Base-by-base conservation (phyloP, 1,140 invertebrate genomes). In the Ooceraea biroi region DNA sequence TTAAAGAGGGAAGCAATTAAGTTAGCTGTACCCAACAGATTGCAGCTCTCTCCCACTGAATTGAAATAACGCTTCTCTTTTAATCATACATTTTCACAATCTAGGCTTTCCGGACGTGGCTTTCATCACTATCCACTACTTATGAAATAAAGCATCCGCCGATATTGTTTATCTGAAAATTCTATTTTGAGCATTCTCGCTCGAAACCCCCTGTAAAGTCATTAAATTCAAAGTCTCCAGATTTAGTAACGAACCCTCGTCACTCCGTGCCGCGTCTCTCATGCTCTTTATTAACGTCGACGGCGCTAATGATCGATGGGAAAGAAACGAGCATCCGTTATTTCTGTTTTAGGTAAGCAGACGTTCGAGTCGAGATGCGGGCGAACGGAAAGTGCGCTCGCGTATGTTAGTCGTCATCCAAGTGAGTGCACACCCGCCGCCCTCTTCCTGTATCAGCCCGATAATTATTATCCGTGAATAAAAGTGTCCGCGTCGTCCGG, bases 281-380 rank as follows among this genome's bases (percentile, higher is more conserved):
- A 27, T 19, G 58, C 44, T 60, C 63, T 84, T 84, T 84, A 84
- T 84, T 82, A 84, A 55, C 63, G 63, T 65, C 10, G 36, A 69
- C 76, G 65, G 44, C 50, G 68, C 50, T 82, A 85, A 85, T 52
- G 83, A 72, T 63, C 57, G 65, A 84, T 65, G 77, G 11, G 78
- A 72, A 73, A 65, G 46, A 71, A 44, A 83, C 44, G 74, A 72
- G 68, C 22, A 30, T 50, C 82, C 80, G 82, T 90, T 89, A 83
- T 93, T 91, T 92, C 86, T 93, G 90, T 92, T 93, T 86, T 90
- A 93, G 91, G 91, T 93, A 92, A 93, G 91, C 87, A 87, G 80
- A 78, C 84, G 61, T 87, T 58, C 57, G 61, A 30, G 61, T 57
- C 76, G 36, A 63, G 65, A 63, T 52, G 73, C 36, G 27, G 19